phyloP scores from a whole-genome alignment of 2,888 invertebrate species.

The Limnephilus marmoratus region DNA sequence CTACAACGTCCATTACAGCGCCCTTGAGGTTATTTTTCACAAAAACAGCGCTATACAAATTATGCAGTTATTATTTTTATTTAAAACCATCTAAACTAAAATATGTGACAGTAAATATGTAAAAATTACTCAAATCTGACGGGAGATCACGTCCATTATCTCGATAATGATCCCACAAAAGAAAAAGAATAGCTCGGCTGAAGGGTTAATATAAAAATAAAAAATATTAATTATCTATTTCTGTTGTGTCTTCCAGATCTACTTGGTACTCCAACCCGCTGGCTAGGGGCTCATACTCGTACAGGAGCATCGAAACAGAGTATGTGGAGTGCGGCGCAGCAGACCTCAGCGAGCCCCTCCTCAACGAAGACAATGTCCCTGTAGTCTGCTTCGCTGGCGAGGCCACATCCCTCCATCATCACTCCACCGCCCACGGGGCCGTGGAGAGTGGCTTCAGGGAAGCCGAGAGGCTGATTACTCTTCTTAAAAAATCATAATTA shows the following conservation, averaged over 20 bases:
- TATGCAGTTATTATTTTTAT: too few relatives aligned
- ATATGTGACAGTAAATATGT: too few relatives aligned
- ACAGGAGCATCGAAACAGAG: slow-evolving; percentile 78
- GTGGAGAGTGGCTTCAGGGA: slow-evolving; percentile 85
- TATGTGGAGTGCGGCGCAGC: slow-evolving; percentile 76
- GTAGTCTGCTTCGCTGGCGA: slow-evolving; percentile 83
- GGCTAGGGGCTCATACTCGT: slow-evolving; percentile 82
- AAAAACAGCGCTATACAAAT: too few relatives aligned
- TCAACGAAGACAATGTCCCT: slow-evolving; percentile 71
- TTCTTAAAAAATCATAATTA: slow-evolving; percentile 66
- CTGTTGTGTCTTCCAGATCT: slow-evolving; percentile 73
- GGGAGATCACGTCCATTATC: too few relatives aligned
- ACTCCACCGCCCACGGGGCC: slow-evolving; percentile 85
- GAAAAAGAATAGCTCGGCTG: too few relatives aligned
- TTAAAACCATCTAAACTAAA: too few relatives aligned
- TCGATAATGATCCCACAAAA: too few relatives aligned
- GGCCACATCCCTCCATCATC: slow-evolving; percentile 81
- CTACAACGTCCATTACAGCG: too few relatives aligned
- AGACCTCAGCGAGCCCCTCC: slow-evolving; percentile 77
- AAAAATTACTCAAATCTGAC: too few relatives aligned
- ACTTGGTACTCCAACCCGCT: slow-evolving; percentile 81
- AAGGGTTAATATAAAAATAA: too few relatives aligned
- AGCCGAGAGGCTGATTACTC: slow-evolving; percentile 78
- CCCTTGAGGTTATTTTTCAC: too few relatives aligned
- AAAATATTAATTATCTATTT: not conserved